phyloP scores from a whole-genome alignment of 1,140 invertebrate genomes.

The Drosophila miranda region DNA sequence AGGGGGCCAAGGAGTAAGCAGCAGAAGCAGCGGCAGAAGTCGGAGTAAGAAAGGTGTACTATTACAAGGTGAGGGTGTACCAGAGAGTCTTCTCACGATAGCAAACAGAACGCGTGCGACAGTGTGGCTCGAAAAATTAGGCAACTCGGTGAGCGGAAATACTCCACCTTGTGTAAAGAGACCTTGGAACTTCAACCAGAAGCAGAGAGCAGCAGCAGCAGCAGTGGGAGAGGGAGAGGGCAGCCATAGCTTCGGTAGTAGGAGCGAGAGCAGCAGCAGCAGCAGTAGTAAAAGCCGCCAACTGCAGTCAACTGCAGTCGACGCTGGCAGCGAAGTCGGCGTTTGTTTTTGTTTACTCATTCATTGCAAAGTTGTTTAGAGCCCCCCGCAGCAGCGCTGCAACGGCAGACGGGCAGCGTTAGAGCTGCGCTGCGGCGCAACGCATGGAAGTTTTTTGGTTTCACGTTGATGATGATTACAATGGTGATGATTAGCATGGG shows the following conservation, averaged over 20 bases:
- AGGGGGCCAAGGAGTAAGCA: slow-evolving; percentile 3
- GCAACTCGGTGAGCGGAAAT: too few species aligned
- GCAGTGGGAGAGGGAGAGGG: neutral
- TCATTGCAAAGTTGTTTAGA: slow-evolving; percentile 65
- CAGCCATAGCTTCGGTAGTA: too few species aligned
- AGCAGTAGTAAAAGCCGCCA: slow-evolving; percentile 8
- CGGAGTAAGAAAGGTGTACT: too few species aligned
- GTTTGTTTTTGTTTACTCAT: slow-evolving; percentile 79
- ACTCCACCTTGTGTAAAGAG: too few species aligned
- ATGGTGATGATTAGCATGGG: slow-evolving; percentile 12
- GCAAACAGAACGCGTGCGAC: too few species aligned
- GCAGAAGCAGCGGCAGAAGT: neutral
- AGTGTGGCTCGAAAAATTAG: too few species aligned
- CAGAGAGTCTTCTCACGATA: too few species aligned
- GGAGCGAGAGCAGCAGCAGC: too few species aligned
- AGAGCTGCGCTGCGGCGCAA: slow-evolving; percentile 45
- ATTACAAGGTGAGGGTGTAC: too few species aligned
- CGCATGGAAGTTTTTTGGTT: slow-evolving; percentile 52
- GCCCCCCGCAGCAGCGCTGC: slow-evolving; percentile 13
- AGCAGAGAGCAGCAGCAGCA: neutral
- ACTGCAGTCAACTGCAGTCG: slow-evolving; percentile 7
- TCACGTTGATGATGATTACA: slow-evolving; percentile 4
- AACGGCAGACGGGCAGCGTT: slow-evolving; percentile 21
- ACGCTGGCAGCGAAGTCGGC: slow-evolving; percentile 46
- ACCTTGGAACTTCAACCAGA: too few species aligned